Percentiles rank a stretch among this genome's conserved stretches.
Evolutionary conservation across 2,888 invertebrate genomes (phyloP).

Genomic region (Yponomeuta plumbellus): DNA sequence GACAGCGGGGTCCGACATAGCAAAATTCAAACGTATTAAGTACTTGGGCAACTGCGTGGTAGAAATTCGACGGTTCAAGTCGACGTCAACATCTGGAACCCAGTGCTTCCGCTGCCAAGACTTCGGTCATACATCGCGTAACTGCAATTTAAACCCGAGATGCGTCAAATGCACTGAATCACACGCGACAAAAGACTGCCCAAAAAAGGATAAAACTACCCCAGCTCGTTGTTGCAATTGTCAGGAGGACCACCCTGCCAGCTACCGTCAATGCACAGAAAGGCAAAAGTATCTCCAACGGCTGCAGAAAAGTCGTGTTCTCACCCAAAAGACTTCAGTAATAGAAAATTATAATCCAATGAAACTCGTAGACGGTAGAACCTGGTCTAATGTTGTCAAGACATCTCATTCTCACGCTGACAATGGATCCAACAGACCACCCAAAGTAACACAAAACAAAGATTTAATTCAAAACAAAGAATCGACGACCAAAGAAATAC

Average conservation of each 20-base stretch:
- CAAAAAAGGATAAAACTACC: slow-evolving; percentile 11
- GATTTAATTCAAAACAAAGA: not conserved
- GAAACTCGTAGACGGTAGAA: not conserved
- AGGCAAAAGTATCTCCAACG: slow-evolving; percentile 17
- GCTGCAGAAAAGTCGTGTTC: not conserved
- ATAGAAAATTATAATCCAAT: not conserved
- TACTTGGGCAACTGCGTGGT: slow-evolving; percentile 15
- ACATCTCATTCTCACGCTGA: too few species aligned
- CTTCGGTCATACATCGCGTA: slow-evolving; percentile 19
- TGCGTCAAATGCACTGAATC: slow-evolving; percentile 18
- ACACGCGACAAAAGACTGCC: slow-evolving; percentile 17
- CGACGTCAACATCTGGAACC: not conserved
- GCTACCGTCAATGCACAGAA: slow-evolving; percentile 17
- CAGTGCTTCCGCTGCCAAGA: slow-evolving; percentile 16
- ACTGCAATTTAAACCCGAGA: slow-evolving; percentile 17
- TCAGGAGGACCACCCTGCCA: too few species aligned
- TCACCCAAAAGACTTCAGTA: not conserved
- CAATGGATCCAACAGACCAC: not conserved
- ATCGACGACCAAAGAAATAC: not conserved
- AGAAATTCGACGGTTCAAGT: slow-evolving; percentile 6
- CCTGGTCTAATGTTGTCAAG: too few species aligned
- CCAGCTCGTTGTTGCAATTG: slow-evolving; percentile 19
- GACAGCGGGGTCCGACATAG: not conserved
- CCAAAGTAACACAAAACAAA: not conserved
- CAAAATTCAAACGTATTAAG: slow-evolving; percentile 17